Evolutionary conservation across 1,140 invertebrate genomes (phyloP), one percentile per base, ranked within the genome.

Genomic region (Muscidifurax raptorellus): DNA sequence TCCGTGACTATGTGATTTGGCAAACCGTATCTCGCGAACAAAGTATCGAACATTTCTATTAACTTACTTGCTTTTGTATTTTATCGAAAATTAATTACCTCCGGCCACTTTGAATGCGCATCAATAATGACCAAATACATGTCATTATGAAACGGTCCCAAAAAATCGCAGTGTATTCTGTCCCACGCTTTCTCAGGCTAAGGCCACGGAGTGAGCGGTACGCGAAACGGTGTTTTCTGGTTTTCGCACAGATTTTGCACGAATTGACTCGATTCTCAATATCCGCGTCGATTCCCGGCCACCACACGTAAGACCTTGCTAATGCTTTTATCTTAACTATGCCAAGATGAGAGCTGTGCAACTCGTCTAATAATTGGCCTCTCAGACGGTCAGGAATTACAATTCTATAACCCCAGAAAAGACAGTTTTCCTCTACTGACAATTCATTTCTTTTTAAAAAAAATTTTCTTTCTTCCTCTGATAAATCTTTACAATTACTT

Each of bases 161-260:
- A 91, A 88, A 92, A 94, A 85, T 94, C 94, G 0, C 93, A 87
- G 85, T 94, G 93, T 0, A 94, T 75, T 71, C 92, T 86, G 1
- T 44, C 40, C 9, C 40, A 44, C 7, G 40, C 40, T 13, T 44
- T 44, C 10, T 44, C 40, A 13, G 90, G 87, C 93, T 93, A 94
- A 6, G 91, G 86, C 92, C 92, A 93, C 2, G 86, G 87, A 36
- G 87, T 47, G 15, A 86, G 76, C 10, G 86, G 78, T 69, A 83
- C 74, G 75, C 87, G 86, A 30, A 88, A 86, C 80, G 86, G 86
- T 28, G 85, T 88, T 79, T 88, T 87, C 12, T 88, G 75, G 25
- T 77, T 74, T 75, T 64, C 22, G 87, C 71, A 87, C 93, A 94
- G 10, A 80, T 82, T 18, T 80, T 40, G 83, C 88, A 90, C 5